Evolutionary conservation across 1,140 invertebrate species (phyloP).

Genomic region (Trissolcus basalis): DNA sequence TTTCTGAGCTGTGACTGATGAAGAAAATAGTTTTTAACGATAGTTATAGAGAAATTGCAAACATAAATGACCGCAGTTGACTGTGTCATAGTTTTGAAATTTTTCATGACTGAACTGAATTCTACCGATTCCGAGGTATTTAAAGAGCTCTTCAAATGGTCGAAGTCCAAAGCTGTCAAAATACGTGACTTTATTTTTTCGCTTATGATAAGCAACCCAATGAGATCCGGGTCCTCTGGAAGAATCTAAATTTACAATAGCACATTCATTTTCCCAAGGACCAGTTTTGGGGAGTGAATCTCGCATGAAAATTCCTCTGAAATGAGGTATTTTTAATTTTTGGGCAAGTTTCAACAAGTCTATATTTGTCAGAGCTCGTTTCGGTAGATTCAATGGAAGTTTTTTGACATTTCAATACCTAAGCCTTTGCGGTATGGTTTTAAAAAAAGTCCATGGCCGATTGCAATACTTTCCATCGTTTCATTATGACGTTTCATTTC

Average conservation of each 20-base stretch:
- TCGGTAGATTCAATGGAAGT: background rate
- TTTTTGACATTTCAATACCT: background rate
- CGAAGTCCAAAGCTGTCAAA: conserved; percentile 64
- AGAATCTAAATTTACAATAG: conserved; percentile 59
- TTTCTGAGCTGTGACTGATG: background rate
- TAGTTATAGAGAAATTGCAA: conserved; percentile 42
- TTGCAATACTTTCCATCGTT: background rate
- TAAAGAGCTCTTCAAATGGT: conserved; percentile 52
- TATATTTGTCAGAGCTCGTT: background rate
- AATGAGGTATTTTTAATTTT: conserved; percentile 5
- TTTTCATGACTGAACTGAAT: conserved; percentile 56
- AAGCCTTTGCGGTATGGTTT: background rate
- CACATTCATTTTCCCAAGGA: background rate
- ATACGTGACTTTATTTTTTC: conserved; percentile 54
- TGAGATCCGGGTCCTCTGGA: conserved; percentile 58
- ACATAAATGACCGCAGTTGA: conserved; percentile 56
- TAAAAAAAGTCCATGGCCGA: background rate
- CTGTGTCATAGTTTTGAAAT: conserved; percentile 51
- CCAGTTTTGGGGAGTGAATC: conserved; percentile 13
- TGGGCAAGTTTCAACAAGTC: background rate
- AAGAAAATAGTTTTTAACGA: background rate
- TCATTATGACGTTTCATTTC: background rate
- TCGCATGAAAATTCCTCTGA: conserved; percentile 31
- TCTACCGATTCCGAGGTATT: conserved; percentile 50
- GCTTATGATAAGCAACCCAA: conserved; percentile 65